Conservation (phyloP, 1,140 invertebrate species). For the Conopomorpha cramerella region DNA sequence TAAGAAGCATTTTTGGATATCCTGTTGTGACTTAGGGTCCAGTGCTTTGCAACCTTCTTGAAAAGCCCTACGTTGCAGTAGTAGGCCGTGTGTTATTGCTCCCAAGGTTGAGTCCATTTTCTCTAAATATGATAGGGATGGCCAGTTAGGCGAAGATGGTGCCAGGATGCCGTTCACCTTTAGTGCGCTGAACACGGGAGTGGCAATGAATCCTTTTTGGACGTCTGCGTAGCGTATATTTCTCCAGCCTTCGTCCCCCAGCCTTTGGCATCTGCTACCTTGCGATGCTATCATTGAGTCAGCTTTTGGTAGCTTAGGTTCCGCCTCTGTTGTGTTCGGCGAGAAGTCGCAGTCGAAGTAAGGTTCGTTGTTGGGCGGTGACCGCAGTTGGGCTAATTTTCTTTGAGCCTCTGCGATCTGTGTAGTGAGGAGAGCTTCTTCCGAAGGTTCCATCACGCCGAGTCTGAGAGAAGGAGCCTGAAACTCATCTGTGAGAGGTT, state of each 20-base stretch:
- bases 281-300: not conserved
- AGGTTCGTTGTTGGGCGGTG: no score
- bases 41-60: not conserved
- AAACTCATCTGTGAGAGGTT: no score
- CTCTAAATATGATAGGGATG: not conserved
- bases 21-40: not conserved
- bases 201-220: not conserved
- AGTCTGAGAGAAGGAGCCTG: no score
- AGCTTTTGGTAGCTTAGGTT: not conserved
- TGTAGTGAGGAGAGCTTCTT: no score
- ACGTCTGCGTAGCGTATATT: not conserved
- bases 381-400: no score
- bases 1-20: not conserved
- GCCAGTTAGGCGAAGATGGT: not conserved
- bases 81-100: slow-evolving; percentile 4
- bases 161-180: not conserved
- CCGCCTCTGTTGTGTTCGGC: not conserved
- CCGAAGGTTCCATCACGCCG: no score
- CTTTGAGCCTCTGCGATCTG: no score
- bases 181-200: not conserved
- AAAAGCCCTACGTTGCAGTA: slow-evolving; percentile 1
- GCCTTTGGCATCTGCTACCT: not conserved
- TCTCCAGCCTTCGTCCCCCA: not conserved
- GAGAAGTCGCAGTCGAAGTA: not conserved
- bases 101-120: slow-evolving; percentile 1